Evolutionary conservation across 2,888 invertebrate genomes (phyloP), one percentile per base, ranked within the genome.

Genomic region (Suillia variegata): DNA sequence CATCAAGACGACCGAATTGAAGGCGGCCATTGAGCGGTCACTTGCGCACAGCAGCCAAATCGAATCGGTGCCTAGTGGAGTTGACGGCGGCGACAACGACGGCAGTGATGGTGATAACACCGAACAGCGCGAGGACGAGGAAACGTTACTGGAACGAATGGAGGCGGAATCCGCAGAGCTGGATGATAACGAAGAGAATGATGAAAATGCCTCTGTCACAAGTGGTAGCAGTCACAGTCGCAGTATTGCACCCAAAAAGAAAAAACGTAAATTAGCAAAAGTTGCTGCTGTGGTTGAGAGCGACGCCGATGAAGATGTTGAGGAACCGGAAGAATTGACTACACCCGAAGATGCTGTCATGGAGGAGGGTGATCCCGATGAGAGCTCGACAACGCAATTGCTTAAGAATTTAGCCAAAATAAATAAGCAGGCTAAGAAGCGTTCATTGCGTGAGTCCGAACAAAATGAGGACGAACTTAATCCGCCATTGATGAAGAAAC

Each of bases 21-120:
- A 82, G 57, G 84, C 85, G 63, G 84, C 84, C 21, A 81, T 88
- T 49, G 84, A 85, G 53, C 80, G 80, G n/a, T 74, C 75, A 17
- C 66, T 79, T 6, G 74, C 76, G 13, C 77, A 79, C 48, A 75
- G 75, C 53, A 74, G 69, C 51, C 66, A 73, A 58, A 78, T 78
- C 48, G 71, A 75, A 22, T 64, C 59, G n/a, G 69, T 68, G 2
- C 67, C 68, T 1, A 69, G 70, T 54, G n/a, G n/a, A n/a, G n/a
- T n/a, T n/a, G 66, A 64, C 62, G 49, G 60, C 13, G 61, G 15
- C 31, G 34, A 66, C 13, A 52, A 54, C 22, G n/a, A n/a, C n/a
- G n/a, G n/a, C n/a, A 6, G 18, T 12, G 66, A 65, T 62, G 48
- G 60, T 13, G 60, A 15, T 38, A 31, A 66, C 13, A 51, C 52